phyloP scores from a whole-genome alignment of 2,888 invertebrate genomes.

The Eucriotettix oculatus region DNA sequence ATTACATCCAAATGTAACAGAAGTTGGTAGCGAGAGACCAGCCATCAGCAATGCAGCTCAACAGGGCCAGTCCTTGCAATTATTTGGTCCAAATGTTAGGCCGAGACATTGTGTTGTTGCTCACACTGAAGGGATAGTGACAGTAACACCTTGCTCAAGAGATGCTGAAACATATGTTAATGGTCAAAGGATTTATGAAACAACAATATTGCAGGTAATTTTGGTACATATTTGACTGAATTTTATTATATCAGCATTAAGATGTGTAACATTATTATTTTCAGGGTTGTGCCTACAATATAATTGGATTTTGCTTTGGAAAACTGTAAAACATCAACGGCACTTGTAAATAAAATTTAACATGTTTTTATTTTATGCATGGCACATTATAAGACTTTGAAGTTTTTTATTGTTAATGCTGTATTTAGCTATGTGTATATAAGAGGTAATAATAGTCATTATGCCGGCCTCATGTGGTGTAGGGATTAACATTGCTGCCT shows the following conservation, averaged over 20 bases:
- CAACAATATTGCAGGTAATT: constrained; percentile 69
- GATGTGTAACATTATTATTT: background rate
- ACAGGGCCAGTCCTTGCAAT: constrained; percentile 40
- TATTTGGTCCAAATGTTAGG: constrained; percentile 82
- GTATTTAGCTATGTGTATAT: no score
- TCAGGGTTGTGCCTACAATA: background rate
- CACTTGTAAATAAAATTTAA: no score
- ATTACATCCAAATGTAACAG: constrained; percentile 45
- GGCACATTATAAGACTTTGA: no score
- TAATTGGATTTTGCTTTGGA: background rate
- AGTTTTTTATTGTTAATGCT: no score
- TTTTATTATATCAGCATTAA: background rate
- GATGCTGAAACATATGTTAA: constrained; percentile 93
- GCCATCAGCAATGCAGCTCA: constrained; percentile 13
- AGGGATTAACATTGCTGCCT: no score
- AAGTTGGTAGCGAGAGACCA: constrained; percentile 64
- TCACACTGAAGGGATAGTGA: constrained; percentile 76
- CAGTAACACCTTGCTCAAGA: constrained; percentile 80
- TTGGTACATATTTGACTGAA: no score
- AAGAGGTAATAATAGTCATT: no score
- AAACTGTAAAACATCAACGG: no score
- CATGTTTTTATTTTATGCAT: no score
- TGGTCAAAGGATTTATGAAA: constrained; percentile 79
- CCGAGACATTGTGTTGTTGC: constrained; percentile 91
- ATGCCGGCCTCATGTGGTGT: no score